These are phyloP conservation scores for Eupeodes corollae DNA, from an alignment of 1,140 invertebrate species.

Conservation along the genomic window DNA sequence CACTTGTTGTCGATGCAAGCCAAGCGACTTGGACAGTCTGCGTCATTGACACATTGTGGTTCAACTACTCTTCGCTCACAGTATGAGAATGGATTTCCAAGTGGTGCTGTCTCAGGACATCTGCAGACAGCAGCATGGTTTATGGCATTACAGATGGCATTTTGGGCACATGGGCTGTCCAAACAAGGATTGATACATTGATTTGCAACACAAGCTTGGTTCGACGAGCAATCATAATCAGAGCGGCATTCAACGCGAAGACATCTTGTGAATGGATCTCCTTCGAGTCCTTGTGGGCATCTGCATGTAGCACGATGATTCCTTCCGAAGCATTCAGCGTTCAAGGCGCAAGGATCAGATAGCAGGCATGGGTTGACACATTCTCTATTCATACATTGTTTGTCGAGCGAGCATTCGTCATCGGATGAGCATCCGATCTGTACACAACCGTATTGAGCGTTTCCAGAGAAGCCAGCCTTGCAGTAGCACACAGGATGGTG, in stretches of 20 bases:
- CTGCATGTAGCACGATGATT: slow-evolving; percentile 64
- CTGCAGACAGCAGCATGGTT: slow-evolving; percentile 64
- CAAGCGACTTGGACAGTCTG: slow-evolving; percentile 64
- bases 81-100: slow-evolving; percentile 66
- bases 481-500: slow-evolving; percentile 76
- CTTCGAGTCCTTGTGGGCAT: slow-evolving; percentile 55
- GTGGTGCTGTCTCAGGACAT: slow-evolving; percentile 60
- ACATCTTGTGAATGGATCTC: slow-evolving; percentile 68
- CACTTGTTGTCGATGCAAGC: slow-evolving; percentile 72
- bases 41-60: slow-evolving; percentile 57
- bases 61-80: slow-evolving; percentile 50
- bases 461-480: slow-evolving; percentile 64
- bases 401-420: slow-evolving; percentile 61
- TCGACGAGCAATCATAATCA: slow-evolving; percentile 60
- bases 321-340: slow-evolving; percentile 68
- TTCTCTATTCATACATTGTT: slow-evolving; percentile 70
- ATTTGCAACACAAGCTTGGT: slow-evolving; percentile 55
- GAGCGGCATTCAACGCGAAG: slow-evolving; percentile 67
- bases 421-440: slow-evolving; percentile 74
- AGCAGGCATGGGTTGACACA: slow-evolving; percentile 69
- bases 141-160: slow-evolving; percentile 64
- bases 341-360: slow-evolving; percentile 65
- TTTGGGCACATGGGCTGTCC: slow-evolving; percentile 58
- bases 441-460: slow-evolving; percentile 66
- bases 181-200: slow-evolving; percentile 67